Conservation (phyloP, 2,797 vertebrate genomes). For the Coccyzus lansbergi region DNA sequence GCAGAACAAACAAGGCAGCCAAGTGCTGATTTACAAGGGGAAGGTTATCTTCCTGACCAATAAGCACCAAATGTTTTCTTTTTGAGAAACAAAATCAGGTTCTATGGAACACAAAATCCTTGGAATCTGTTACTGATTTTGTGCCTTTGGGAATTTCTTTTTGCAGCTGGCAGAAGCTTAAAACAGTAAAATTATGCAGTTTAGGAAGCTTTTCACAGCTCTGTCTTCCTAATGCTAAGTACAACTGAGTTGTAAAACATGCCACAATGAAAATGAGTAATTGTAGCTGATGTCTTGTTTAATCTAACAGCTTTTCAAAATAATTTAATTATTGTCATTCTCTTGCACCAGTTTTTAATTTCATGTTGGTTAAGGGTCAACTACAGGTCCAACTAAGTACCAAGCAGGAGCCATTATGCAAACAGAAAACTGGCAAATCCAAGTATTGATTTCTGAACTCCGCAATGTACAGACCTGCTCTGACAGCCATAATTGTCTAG, state of each 20-base stretch:
- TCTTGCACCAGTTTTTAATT: not conserved
- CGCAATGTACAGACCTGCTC: not conserved
- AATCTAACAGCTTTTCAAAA: not conserved
- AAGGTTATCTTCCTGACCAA: slow-evolving; percentile 57
- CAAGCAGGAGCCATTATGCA: not conserved
- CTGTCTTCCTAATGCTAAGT: not conserved
- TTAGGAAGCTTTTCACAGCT: not conserved
- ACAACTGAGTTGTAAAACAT: not conserved
- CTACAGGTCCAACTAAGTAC: not conserved
- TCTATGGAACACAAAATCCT: slow-evolving; percentile 57
- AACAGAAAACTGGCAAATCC: not conserved
- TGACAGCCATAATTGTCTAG: not conserved
- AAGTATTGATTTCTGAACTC: not conserved
- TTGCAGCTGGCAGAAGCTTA: slow-evolving; percentile 19
- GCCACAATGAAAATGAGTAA: not conserved
- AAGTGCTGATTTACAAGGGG: slow-evolving; percentile 51
- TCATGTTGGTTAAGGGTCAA: not conserved
- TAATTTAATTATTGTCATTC: not conserved
- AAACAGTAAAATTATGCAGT: slow-evolving; percentile 1
- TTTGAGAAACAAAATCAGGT: slow-evolving; percentile 47
- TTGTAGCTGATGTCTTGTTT: not conserved
- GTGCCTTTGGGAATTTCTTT: slow-evolving; percentile 31
- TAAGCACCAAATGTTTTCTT: slow-evolving; percentile 41
- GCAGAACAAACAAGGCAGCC: slow-evolving; percentile 58
- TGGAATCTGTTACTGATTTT: slow-evolving; percentile 59